Base-by-base conservation (phyloP, 1,140 invertebrate genomes). In the Drosophila lacteicornis region DNA sequence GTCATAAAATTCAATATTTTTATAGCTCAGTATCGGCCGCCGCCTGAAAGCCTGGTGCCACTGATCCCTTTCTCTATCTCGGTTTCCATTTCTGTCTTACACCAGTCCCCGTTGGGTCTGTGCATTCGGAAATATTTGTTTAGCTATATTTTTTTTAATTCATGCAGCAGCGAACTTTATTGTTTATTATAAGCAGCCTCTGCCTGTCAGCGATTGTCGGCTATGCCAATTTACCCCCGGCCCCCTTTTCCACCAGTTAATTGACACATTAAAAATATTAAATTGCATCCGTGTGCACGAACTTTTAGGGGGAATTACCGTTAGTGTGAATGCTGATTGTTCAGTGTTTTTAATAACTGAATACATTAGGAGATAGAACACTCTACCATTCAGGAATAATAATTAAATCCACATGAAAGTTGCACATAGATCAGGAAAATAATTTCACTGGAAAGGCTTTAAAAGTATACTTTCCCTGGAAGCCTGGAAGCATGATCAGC, bases 211-310 rank as follows among this genome's bases (percentile, higher is more conserved):
- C 81, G 77, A 81, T 75, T 85, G 82, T 85, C 74, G 74, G 43
- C 27, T 30, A 22, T 22, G 38, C 17, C 71, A 45, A 42, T 25
- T 36, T 49, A n/a, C 30, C 30, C 7, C 33, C 25, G 33, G 33
- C 57, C 58, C 56, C 9, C 3, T 53, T n/a, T 36, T 13, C 11
- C 13, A 13, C 40, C 27, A 25, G 79, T 82, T 88, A 88, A 88
- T 90, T 86, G 91, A 84, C 90, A 91, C 83, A 90, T 91, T 91
- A 81, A 90, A 91, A 90, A 87, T 91, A 91, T 91, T 87, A 91
- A 87, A 90, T 79, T 87, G 85, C 85, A 91, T 90, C 82, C 82
- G 82, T 76, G 66, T 73, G 85, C 90, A 68, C 22, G 79, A 79
- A 73, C 8, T 25, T 73, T 68, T 68, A 55, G 47, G 50, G 55